Evolutionary conservation across 2,888 invertebrate genomes (phyloP).

Genomic region (Oscheius onirici): DNA sequence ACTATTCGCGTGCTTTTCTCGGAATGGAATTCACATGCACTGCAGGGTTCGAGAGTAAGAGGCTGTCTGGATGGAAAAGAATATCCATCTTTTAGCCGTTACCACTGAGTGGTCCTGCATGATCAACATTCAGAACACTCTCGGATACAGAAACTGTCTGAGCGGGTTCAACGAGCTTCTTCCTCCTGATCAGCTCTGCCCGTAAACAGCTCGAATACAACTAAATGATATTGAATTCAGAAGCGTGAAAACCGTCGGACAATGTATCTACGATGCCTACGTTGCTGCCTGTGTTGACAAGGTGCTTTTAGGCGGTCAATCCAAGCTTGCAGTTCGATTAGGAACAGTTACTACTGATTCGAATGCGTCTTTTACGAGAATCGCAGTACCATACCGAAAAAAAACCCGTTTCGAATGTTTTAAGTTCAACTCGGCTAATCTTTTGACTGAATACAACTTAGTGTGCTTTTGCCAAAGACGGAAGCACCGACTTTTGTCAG

Average conservation of each 20-base stretch:
- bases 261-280: slow-evolving; percentile 51
- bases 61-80: background rate
- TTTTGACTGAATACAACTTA: no score
- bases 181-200: slow-evolving; percentile 47
- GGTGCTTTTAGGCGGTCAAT: no score
- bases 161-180: slow-evolving; percentile 47
- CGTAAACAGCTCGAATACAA: slow-evolving; percentile 31
- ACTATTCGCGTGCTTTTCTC: slow-evolving; percentile 55
- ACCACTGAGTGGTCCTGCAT: slow-evolving; percentile 45
- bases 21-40: slow-evolving; percentile 58
- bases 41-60: slow-evolving; percentile 54
- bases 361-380: no score
- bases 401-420: no score
- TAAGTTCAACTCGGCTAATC: no score
- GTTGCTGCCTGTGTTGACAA: slow-evolving; percentile 36
- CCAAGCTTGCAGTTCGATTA: no score
- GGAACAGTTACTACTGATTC: no score
- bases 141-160: slow-evolving; percentile 40
- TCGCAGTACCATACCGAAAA: no score
- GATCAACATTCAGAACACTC: slow-evolving; percentile 36
- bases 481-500: no score
- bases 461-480: no score
- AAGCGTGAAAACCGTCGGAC: slow-evolving; percentile 42
- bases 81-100: slow-evolving; percentile 37
- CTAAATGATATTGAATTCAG: slow-evolving; percentile 24